Evolutionary conservation across 2,888 invertebrate genomes (phyloP), one percentile per base, ranked within the genome.

Genomic region (Carabus problematicus): DNA sequence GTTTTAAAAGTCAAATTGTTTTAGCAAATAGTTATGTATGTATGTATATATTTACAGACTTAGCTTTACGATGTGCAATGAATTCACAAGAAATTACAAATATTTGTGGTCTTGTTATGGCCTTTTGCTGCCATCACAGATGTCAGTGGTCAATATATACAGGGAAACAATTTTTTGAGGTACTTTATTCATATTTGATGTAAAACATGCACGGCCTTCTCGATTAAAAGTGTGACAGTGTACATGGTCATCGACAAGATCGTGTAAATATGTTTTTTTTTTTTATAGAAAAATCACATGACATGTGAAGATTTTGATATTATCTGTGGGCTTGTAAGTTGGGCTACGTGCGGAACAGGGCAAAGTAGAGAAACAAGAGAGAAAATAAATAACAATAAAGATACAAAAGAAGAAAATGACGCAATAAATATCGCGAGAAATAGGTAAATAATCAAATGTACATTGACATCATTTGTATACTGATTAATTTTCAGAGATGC

Each of bases 101-200:
- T 76, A 75, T 86, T 76, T 71, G 73, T 63, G 93, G 91, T 6
- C 77, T 90, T 47, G 83, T 92, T 66, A 87, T 96, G 78, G 94
- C 96, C 1, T 87, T 95, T 18, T 97, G 97, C 81, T 97, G 97
- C 79, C 95, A 96, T 81, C 96, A 97, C 82, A 87, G 91, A 73
- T 95, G 94, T 79, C 85, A 87, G 49, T 92, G 89, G 86, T 80
- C 80, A 14, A 81, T 87, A 0, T 94, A 91, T 80, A 86, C 90
- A 1, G 92, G 91, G 0, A 88, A 88, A 75, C 74, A 83, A 1
- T 90, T 88, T 77, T 84, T 92, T 52, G 74, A 81, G 72, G 81
- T 82, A 71, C 45, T 45, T n/a, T 7, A 45, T 45, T 4, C 1
- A 14, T 69, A 74, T 43, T 56, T 42, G 3, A 9, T 18, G 9